These are phyloP conservation scores for Sminthurinus signatus DNA, from an alignment of 1,140 invertebrate genomes.

Conservation along the genomic window DNA sequence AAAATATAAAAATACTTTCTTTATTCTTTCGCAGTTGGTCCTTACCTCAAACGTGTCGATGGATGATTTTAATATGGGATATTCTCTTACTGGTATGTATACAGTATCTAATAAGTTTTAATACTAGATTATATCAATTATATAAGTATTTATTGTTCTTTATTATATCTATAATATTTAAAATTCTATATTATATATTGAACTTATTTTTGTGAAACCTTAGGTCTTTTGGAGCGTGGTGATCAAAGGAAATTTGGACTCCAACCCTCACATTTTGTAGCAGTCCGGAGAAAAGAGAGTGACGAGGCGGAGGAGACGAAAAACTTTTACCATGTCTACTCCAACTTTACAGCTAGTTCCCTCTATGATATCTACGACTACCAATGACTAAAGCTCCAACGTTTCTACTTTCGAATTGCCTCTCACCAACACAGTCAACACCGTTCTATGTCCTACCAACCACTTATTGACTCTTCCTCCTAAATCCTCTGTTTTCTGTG, in stretches of 20 bases:
- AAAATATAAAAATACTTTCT: no score
- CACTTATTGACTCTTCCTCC: background rate
- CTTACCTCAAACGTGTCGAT: slow-evolving; percentile 69
- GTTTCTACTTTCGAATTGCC: background rate
- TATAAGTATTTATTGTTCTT: no score
- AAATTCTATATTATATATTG: no score
- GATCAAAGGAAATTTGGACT: slow-evolving; percentile 65
- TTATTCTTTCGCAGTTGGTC: slow-evolving; percentile 59
- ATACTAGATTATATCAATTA: no score
- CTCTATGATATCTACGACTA: slow-evolving; percentile 16
- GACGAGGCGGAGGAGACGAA: slow-evolving; percentile 21
- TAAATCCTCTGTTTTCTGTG: background rate
- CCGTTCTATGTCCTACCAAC: background rate
- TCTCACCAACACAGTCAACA: background rate
- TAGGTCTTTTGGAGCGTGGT: slow-evolving; percentile 74
- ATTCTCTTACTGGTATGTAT: slow-evolving; percentile 79
- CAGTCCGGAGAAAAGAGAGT: slow-evolving; percentile 59
- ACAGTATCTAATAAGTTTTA: no score
- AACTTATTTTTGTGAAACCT: no score
- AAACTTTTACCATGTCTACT: slow-evolving; percentile 9
- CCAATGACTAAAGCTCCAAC: slow-evolving; percentile 12
- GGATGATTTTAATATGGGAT: slow-evolving; percentile 79
- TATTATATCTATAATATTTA: no score
- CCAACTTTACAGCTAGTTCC: slow-evolving; percentile 7
- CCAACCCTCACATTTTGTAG: slow-evolving; percentile 78